Conservation (phyloP, 2,113 vertebrate species). For the Calypte anna region DNA sequence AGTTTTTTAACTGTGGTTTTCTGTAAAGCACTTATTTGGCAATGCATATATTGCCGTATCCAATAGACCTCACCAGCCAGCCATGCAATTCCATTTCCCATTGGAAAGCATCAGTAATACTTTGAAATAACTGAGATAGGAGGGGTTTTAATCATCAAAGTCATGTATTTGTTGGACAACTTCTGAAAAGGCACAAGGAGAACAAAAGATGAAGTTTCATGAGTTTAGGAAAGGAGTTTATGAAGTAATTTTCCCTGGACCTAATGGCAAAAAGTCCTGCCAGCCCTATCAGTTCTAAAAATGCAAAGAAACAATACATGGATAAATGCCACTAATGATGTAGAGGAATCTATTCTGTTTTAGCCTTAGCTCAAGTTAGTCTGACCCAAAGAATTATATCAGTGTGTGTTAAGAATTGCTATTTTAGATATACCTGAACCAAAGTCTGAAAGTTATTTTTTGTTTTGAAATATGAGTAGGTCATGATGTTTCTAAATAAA, state of each 20-base stretch:
- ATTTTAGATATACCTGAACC: not conserved
- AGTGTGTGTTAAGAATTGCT: not conserved
- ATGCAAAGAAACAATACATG: not conserved
- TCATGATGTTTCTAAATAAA: not conserved
- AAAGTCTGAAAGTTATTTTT: not conserved
- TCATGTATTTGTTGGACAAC: not conserved
- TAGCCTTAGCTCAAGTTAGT: not conserved
- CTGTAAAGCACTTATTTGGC: not conserved
- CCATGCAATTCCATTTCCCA: not conserved
- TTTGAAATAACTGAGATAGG: not conserved
- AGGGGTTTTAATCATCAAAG: not conserved
- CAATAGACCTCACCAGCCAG: not conserved
- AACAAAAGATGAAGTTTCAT: not conserved
- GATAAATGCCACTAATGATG: not conserved
- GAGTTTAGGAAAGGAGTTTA: not conserved
- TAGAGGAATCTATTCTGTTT: not conserved
- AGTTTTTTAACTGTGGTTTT: not conserved
- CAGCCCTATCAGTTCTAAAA: not conserved
- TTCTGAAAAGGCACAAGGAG: not conserved
- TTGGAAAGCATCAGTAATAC: not conserved
- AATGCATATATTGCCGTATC: not conserved
- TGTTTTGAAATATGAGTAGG: not conserved
- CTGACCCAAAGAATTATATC: not conserved
- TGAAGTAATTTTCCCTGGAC: not conserved
- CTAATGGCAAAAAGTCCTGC: not conserved